These are phyloP conservation scores for Lepidochrysops patricia DNA, from an alignment of 2,888 invertebrate species.

Conservation along the genomic window DNA sequence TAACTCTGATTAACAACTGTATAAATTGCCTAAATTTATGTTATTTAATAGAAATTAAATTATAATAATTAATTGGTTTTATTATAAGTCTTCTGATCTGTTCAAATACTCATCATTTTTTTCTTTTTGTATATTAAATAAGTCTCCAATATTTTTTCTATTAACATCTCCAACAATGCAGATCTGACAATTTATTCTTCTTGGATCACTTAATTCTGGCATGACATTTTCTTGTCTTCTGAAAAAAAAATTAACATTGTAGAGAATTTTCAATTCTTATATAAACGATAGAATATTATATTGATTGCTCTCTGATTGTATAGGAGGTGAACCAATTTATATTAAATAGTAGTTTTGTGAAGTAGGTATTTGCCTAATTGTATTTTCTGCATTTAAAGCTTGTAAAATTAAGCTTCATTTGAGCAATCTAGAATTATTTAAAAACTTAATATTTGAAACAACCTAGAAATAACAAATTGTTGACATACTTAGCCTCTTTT, in stretches of 20 bases:
- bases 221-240: slow-evolving; percentile 26
- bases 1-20: no score
- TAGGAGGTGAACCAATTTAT: no score
- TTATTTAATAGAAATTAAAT: not conserved
- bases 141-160: slow-evolving; percentile 46
- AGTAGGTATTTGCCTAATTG: no score
- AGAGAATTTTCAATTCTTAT: not conserved
- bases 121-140: slow-evolving; percentile 50
- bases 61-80: not conserved
- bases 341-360: no score
- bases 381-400: no score
- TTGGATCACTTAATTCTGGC: slow-evolving; percentile 28
- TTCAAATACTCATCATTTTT: slow-evolving; percentile 37
- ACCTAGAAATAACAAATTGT: slow-evolving; percentile 12
- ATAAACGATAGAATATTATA: no score
- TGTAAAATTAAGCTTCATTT: no score
- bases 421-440: no score
- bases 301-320: no score
- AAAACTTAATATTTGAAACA: no score
- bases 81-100: not conserved
- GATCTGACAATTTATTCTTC: slow-evolving; percentile 53
- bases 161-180: slow-evolving; percentile 36
- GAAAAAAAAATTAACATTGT: slow-evolving; percentile 17
- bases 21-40: no score
- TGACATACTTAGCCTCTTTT: slow-evolving; percentile 31